phyloP scores from a whole-genome alignment of 1,140 invertebrate genomes.

The Drosophila sechellia region DNA sequence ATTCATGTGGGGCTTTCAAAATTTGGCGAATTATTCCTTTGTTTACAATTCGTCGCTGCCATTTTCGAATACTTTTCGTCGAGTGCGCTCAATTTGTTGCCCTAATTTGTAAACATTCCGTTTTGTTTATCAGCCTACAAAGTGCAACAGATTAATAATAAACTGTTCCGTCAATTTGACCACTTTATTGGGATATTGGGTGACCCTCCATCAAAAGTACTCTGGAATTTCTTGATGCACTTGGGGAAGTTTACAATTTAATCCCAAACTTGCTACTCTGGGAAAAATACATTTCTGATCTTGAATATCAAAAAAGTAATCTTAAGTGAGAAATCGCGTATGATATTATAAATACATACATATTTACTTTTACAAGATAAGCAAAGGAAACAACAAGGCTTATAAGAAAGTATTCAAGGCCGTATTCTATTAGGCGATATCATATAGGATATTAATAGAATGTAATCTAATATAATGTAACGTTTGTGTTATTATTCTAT shows the following conservation, averaged over 20 bases:
- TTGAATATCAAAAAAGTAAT: too few relatives aligned
- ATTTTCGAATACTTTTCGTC: conserved; percentile 4
- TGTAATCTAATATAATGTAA: too few relatives aligned
- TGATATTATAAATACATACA: too few relatives aligned
- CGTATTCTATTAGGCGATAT: too few relatives aligned
- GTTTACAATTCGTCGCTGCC: conserved; percentile 21
- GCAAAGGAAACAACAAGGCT: too few relatives aligned
- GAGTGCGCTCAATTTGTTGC: conserved; percentile 33
- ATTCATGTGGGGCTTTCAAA: conserved; percentile 6
- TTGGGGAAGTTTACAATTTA: neutral
- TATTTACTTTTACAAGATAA: too few relatives aligned
- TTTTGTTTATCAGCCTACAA: conserved; percentile 37
- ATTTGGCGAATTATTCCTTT: conserved; percentile 30
- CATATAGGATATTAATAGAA: too few relatives aligned
- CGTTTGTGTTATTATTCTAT: neutral
- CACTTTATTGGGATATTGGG: conserved; percentile 44
- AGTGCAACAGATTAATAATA: conserved; percentile 57
- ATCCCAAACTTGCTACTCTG: neutral
- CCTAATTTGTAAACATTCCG: conserved; percentile 23
- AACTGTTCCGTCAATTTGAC: conserved; percentile 18
- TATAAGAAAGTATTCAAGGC: too few relatives aligned
- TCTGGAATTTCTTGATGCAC: neutral
- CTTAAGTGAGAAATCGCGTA: too few relatives aligned
- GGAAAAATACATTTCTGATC: too few relatives aligned
- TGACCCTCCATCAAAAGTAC: neutral